Evolutionary conservation across 2,113 vertebrate species (phyloP), one percentile per base, ranked within the genome.

Genomic region (Erinaceus europaeus): DNA sequence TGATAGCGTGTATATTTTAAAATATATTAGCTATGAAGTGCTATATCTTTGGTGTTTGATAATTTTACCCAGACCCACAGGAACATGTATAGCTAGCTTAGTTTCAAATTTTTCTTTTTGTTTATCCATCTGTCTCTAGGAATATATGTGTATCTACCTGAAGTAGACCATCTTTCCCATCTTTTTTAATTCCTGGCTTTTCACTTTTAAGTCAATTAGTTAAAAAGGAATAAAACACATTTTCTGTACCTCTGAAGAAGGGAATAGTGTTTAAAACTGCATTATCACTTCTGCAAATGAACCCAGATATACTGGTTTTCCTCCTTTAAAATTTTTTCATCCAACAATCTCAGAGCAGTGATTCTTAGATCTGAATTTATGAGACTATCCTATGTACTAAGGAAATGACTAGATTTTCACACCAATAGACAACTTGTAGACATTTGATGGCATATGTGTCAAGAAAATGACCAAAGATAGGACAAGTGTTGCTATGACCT

Each of bases 151-250:
- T 75, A 57, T 68, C 11, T 57, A 55, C 44, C 34, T 59, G 67
- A 59, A 36, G 17, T 48, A 55, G 38, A 27, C 50, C 46, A 64
- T 21, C n/a, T 59, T 88, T 81, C 48, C 53, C 27, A 74, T 84
- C 64, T 87, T 94, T 90, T 83, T 32, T 89, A 89, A 62, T 73
- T 92, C 13, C 27, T 92, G 40, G 4, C 88, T 87, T 88, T 38
- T 94, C 61, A 89, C 40, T 88, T 91, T 81, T 87, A 77, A 88
- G 72, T 90, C 75, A 15, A 59, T 71, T 88, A n/a, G 7, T 82
- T 89, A 91, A 83, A 90, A 84, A 55, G 50, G 36, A 27, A 72
- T 72, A 82, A 42, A 65, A 5, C 4, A 23, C 10, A 23, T 55
- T 55, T 55, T 55, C 21, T 89, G 32, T 82, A 36, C 38, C 32